These are phyloP conservation scores for Neoseiulus cucumeris DNA, from an alignment of 1,140 invertebrate genomes.

Conservation along the genomic window DNA sequence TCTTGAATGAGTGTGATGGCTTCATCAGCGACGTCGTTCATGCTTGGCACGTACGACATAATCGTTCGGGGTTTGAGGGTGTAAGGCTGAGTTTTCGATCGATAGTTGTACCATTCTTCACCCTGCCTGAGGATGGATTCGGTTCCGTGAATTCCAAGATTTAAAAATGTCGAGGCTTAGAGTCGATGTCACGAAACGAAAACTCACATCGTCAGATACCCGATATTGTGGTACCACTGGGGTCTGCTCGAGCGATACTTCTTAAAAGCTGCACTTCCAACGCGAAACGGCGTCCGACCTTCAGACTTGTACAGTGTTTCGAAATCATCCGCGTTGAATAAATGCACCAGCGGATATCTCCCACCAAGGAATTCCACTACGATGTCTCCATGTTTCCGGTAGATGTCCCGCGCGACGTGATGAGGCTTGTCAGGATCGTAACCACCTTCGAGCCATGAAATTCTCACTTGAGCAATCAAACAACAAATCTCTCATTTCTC, in stretches of 20 bases:
- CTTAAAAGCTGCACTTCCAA: constrained; percentile 1
- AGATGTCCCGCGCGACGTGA: neutral
- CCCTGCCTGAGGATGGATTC: constrained; percentile 42
- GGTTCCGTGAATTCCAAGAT: too few species aligned
- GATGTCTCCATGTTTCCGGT: neutral
- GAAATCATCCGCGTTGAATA: neutral
- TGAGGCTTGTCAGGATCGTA: constrained; percentile 5
- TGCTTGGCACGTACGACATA: constrained; percentile 44
- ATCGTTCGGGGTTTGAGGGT: constrained; percentile 53
- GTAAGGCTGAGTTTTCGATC: constrained; percentile 60
- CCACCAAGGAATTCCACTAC: neutral
- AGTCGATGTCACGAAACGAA: too few species aligned
- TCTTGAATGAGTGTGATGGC: constrained; percentile 45
- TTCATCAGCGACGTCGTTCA: constrained; percentile 56
- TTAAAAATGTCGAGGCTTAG: too few species aligned
- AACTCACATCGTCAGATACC: constrained; percentile 2
- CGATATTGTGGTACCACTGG: constrained; percentile 8
- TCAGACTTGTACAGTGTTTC: neutral
- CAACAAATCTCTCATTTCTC: too few species aligned
- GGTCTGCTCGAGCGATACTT: constrained; percentile 9
- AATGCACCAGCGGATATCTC: neutral
- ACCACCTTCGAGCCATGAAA: neutral
- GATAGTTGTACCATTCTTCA: constrained; percentile 54
- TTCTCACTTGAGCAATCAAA: too few species aligned
- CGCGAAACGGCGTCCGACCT: neutral